Evolutionary conservation across 2,113 vertebrate species (phyloP), one percentile per base, ranked within the genome.

Genomic region (Leptobrachium ailaonicum): DNA sequence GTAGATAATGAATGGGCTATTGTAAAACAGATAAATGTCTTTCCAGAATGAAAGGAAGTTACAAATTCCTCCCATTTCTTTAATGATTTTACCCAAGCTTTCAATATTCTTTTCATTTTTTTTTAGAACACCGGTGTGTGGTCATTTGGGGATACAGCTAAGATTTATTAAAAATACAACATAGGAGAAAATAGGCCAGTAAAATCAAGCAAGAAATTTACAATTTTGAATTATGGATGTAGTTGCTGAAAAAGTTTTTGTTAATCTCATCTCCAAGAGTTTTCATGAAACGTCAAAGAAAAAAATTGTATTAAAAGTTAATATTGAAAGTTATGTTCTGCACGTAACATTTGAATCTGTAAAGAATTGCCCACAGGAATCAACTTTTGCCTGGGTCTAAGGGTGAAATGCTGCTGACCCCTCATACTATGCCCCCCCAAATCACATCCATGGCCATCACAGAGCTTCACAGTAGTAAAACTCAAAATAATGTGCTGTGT

Each of bases 171-270:
- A 41, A 63, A 78, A 78, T 71, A 43, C 41, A 32, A 32, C 20
- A 56, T 41, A 60, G 42, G 13, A 43, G 3, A 50, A 45, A 12
- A 71, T 6, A 50, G 42, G n/a, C 20, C 41, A 10, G 44, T 11
- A 71, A 20, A 45, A 13, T 77, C 43, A 70, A 60, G 66, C 62
- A 44, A 60, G 6, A 47, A 70, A 70, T 20, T 60, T 70, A n/a
- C 43, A 70, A 77, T 77, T 77, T 62, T 14, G 41, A 77, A 45
- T 58, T 10, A 69, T 69, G 56, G 56, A 60, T 44, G 41, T 41
- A 71, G 20, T 44, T 44, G 53, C 71, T 77, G 40, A 77, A 70
- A 71, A 70, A 1, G 20, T 32, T 63, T 45, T 47, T 3, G 14
- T 56, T 71, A 41, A 62, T 71, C 41, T 77, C 54, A 58, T 77